These are phyloP conservation scores for Nycteola revayana DNA, from an alignment of 2,888 invertebrate genomes.

Conservation along the genomic window DNA sequence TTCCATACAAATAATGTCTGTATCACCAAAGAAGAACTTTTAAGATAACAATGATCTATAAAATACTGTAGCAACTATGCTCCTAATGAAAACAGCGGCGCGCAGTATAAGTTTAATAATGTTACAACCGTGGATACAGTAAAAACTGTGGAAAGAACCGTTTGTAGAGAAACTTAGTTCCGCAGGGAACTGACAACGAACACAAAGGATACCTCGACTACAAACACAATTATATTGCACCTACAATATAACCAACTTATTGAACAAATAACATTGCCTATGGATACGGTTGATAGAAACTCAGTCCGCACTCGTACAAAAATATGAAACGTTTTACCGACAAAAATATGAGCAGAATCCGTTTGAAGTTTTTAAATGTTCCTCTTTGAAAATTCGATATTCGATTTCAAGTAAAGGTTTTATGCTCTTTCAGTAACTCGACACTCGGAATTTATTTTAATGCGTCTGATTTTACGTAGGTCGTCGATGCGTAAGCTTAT, in stretches of 20 bases:
- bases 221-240: neutral
- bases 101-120: slow-evolving; percentile 41
- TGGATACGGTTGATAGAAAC: slow-evolving; percentile 4
- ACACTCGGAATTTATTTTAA: slow-evolving; percentile 18
- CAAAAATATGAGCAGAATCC: slow-evolving; percentile 10
- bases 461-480: slow-evolving; percentile 11
- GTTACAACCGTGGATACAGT: slow-evolving; percentile 27
- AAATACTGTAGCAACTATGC: slow-evolving; percentile 40
- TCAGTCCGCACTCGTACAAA: slow-evolving; percentile 2
- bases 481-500: slow-evolving; percentile 2
- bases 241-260: slow-evolving; percentile 12
- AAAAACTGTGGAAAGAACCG: slow-evolving; percentile 37
- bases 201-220: slow-evolving; percentile 19
- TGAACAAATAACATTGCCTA: slow-evolving; percentile 13
- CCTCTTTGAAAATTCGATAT: slow-evolving; percentile 26
- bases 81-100: slow-evolving; percentile 40
- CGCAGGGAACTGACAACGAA: slow-evolving; percentile 20
- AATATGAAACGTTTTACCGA: slow-evolving; percentile 7
- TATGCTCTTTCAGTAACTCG: slow-evolving; percentile 26
- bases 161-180: slow-evolving; percentile 44
- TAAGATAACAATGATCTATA: slow-evolving; percentile 36
- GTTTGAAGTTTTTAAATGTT: slow-evolving; percentile 8
- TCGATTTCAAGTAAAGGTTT: slow-evolving; percentile 17
- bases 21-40: too few species aligned
- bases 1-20: too few species aligned